Evolutionary conservation across 2,888 invertebrate genomes (phyloP), one percentile per base, ranked within the genome.

Genomic region (Gastracanthus pulcherrimus): DNA sequence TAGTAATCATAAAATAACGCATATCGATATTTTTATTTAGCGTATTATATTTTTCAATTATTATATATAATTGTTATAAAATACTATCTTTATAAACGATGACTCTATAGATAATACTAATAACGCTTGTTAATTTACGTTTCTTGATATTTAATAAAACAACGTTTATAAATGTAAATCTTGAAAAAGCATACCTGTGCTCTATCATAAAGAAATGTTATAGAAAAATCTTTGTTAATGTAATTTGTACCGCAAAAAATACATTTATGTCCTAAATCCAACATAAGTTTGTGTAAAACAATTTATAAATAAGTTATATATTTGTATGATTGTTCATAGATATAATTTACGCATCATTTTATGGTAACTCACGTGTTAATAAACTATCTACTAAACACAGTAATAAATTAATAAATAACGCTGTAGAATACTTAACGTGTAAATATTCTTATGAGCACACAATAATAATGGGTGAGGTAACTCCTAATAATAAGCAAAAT

Each of bases 301-400:
- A 23, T 55, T 48, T 48, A 19, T 19, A 48, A 48, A 48, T 48
- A n/a, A n/a, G n/a, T n/a, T n/a, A n/a, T n/a, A n/a, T n/a, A n/a
- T 16, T 48, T 48, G 5, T 19, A 16, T n/a, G 5, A 9, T n/a
- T 2, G 1, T 5, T n/a, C 16, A 3, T n/a, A 19, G 48, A 34
- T 34, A 34, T 23, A 34, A 48, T 51, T 70, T 9, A 36, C 51
- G 23, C 41, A 72, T 72, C 19, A 60, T 38, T 72, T 72, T 60
- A 75, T 64, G 75, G 75, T 75, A 75, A 75, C 75, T 51, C 51
- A n/a, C 19, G 48, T 19, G n/a, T 48, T 48, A 48, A n/a, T n/a
- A n/a, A 19, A 48, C 48, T 19, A 48, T 6, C 48, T 48, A 48
- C 19, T 1, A 48, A 48, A 48, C 19, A 48, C n/a, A 48, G 19